Base-by-base conservation (phyloP, 2,888 invertebrate species). In the Lasius platythorax region DNA sequence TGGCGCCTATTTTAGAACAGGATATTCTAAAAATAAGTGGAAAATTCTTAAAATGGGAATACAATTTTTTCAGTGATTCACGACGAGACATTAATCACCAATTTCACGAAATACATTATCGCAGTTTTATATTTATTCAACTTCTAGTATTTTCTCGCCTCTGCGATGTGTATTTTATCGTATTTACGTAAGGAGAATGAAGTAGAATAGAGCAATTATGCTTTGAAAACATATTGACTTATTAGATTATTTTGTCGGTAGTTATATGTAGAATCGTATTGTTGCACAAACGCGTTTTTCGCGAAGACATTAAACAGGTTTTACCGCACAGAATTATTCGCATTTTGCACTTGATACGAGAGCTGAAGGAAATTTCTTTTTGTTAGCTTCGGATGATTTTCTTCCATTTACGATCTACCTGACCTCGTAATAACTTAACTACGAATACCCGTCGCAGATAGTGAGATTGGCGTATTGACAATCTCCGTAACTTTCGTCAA, bases 401-500 rank as follows among this genome's bases (percentile, higher is more conserved):
- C 78, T 30, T 76, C 56, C 67, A 67, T 67, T 78, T 78, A 78
- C 67, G 78, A 56, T 78, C 67, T 56, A 78, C 53, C 67, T 56
- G 67, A 67, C 40, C 56, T 78, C 67, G 67, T 78, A 78, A 78
- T 78, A 78, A 78, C n/a, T 78, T 40, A 78, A 67, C 53, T 56
- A 43, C 12, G 12, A 53, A 56, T 56, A 78, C 67, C n/a, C 53
- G 18, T 53, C 66, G 53, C 37, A 76, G 43, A 37, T 66, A 64
- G 56, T n/a, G n/a, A 56, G 30, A 43, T n/a, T 43, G 40, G 67
- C 50, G 64, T 67, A 40, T 56, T 67, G 68, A n/a, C 67, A 53
- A 50, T 78, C 40, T 67, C 67, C 12, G 40, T 53, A 66, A 67
- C n/a, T 76, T 76, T 67, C 18, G 66, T 40, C 18, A 50, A 67